A percentile compares a stretch with the other conserved stretches of the same genome.
Conservation (phyloP, 2,113 vertebrate genomes). For the Oreochromis niloticus region DNA sequence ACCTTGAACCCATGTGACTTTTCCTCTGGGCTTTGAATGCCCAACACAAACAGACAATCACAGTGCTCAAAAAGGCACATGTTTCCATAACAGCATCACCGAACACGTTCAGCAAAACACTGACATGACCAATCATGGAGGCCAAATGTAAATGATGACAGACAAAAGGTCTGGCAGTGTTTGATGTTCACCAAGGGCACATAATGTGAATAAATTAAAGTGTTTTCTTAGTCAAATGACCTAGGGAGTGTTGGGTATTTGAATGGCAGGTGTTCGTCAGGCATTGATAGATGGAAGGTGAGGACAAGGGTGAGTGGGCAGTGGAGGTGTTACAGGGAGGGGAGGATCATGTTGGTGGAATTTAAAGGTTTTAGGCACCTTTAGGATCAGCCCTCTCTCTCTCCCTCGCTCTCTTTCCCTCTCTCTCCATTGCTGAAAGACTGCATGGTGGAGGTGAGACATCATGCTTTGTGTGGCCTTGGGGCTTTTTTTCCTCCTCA, state of each 20-base stretch:
- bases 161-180: constrained; percentile 37
- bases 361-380: background rate
- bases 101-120: constrained; percentile 1
- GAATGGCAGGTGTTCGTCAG: constrained; percentile 36
- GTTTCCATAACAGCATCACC: constrained; percentile 15
- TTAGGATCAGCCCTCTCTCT: background rate
- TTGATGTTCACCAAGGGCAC: constrained; percentile 6
- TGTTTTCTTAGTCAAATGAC: constrained; percentile 59
- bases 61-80: constrained; percentile 1
- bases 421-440: constrained; percentile 1
- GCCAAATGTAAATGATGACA: constrained; percentile 23
- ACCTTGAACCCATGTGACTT: background rate
- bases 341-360: background rate
- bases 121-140: constrained; percentile 35
- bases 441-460: constrained; percentile 17
- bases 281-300: constrained; percentile 57
- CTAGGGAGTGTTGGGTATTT: constrained; percentile 22
- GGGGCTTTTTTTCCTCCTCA: constrained; percentile 8
- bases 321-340: background rate
- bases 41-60: constrained; percentile 40
- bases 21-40: constrained; percentile 24
- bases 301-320: constrained; percentile 41
- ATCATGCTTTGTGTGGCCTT: constrained; percentile 54
- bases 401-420: background rate
- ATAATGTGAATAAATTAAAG: constrained; percentile 59